phyloP scores from a whole-genome alignment of 2,888 invertebrate genomes.

The Limnephilus marmoratus region DNA sequence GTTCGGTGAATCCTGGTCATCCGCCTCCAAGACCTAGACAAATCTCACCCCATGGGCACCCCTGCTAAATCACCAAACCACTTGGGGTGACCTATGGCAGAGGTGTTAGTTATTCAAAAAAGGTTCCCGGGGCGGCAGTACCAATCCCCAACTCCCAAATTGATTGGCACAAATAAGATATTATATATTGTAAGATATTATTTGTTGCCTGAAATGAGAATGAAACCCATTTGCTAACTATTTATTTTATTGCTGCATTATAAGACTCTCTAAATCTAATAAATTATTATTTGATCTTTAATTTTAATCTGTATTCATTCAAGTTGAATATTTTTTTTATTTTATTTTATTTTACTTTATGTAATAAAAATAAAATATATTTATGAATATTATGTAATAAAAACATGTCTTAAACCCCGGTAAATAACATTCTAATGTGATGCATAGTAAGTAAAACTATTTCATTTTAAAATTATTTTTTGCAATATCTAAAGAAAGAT shows the following conservation, averaged over 20 bases:
- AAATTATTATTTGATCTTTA: not conserved
- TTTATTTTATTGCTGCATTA: not conserved
- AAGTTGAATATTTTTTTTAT: not conserved
- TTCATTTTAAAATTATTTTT: not conserved
- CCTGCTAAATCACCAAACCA: too few species aligned
- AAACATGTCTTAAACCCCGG: not conserved
- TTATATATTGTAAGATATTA: not conserved
- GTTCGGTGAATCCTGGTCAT: too few species aligned
- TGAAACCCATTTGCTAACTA: too few species aligned
- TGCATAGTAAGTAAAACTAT: not conserved
- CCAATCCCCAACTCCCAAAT: not conserved
- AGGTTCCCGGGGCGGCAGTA: too few species aligned
- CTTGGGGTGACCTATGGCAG: too few species aligned
- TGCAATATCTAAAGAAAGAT: not conserved
- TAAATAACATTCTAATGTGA: not conserved
- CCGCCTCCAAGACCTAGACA: too few species aligned
- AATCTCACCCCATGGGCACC: too few species aligned
- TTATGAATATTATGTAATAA: not conserved
- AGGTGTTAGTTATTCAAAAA: too few species aligned
- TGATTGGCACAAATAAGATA: not conserved
- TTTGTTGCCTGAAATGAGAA: not conserved
- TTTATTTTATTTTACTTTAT: too few species aligned
- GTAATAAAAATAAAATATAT: too few species aligned
- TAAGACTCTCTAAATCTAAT: not conserved
- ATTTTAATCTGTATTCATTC: not conserved